Evolutionary conservation across 2,113 vertebrate genomes (phyloP).

Genomic region (Halichoerus grypus): DNA sequence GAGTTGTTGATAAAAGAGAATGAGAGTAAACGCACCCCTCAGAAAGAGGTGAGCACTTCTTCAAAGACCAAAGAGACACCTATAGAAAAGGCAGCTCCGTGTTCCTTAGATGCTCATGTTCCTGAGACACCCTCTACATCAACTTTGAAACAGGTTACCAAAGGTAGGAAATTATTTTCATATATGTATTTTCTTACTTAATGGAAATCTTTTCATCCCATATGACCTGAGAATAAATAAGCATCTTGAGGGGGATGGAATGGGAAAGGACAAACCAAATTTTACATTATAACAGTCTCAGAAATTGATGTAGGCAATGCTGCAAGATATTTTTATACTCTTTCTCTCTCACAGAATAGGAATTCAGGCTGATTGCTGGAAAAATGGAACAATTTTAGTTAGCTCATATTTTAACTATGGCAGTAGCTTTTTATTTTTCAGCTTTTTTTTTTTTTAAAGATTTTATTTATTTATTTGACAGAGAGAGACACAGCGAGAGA

Average conservation of each 20-base stretch:
- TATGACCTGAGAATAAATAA: background rate
- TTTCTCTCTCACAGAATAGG: background rate
- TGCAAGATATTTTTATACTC: background rate
- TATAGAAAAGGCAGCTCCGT: conserved; percentile 54
- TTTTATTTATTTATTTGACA: no score
- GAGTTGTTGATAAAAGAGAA: conserved; percentile 37
- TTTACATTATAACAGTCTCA: background rate
- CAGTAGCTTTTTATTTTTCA: conserved; percentile 17
- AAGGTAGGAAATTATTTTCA: conserved; percentile 89
- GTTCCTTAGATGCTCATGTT: background rate
- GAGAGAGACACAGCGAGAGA: no score
- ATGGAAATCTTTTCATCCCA: background rate
- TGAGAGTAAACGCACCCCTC: conserved; percentile 32
- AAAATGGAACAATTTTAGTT: background rate
- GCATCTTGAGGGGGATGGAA: background rate
- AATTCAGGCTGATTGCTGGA: background rate
- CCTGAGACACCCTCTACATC: conserved; percentile 88
- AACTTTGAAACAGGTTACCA: conserved; percentile 85
- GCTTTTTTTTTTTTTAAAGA: background rate
- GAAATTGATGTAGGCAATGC: background rate
- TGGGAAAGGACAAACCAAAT: background rate
- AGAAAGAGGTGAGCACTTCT: background rate
- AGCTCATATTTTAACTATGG: background rate
- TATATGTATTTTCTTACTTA: background rate
- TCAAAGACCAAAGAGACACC: background rate